Conservation (phyloP, 2,113 vertebrate genomes). For the Circaetus cinerascens region DNA sequence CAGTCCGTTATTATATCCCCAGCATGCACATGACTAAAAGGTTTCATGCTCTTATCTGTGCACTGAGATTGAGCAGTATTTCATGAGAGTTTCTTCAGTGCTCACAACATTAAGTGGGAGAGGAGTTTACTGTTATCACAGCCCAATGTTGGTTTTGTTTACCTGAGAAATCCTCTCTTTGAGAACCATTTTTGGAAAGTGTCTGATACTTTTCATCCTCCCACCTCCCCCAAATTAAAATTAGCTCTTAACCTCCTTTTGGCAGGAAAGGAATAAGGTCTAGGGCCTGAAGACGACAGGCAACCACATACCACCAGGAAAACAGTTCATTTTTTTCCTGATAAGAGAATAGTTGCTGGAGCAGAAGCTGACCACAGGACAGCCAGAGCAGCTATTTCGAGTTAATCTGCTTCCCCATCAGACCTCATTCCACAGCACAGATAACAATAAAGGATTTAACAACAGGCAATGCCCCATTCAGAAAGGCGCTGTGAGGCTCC, state of each 20-base stretch:
- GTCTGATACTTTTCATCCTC: background rate
- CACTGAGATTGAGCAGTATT: background rate
- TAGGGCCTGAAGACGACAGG: conserved; percentile 23
- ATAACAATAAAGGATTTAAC: conserved; percentile 31
- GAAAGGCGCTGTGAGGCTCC: conserved; percentile 20
- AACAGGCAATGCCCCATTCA: background rate
- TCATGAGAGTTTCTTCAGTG: background rate
- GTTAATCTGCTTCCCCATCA: background rate
- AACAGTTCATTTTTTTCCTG: conserved; percentile 1
- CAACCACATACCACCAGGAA: conserved; percentile 23
- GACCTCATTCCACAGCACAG: conserved; percentile 19
- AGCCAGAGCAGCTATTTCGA: background rate
- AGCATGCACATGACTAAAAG: background rate
- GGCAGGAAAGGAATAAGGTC: conserved; percentile 38
- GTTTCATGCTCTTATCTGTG: background rate
- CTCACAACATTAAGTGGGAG: background rate
- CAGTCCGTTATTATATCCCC: background rate
- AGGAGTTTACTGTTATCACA: background rate
- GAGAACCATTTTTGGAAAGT: conserved; percentile 17
- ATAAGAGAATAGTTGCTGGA: conserved; percentile 49
- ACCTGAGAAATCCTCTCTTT: background rate
- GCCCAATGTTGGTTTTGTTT: background rate
- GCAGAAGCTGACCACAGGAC: conserved; percentile 28
- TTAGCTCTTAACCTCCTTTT: conserved; percentile 16
- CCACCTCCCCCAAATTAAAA: background rate